These are phyloP conservation scores for Axea sp. DNA, from an alignment of 2,888 invertebrate species.

Conservation along the genomic window DNA sequence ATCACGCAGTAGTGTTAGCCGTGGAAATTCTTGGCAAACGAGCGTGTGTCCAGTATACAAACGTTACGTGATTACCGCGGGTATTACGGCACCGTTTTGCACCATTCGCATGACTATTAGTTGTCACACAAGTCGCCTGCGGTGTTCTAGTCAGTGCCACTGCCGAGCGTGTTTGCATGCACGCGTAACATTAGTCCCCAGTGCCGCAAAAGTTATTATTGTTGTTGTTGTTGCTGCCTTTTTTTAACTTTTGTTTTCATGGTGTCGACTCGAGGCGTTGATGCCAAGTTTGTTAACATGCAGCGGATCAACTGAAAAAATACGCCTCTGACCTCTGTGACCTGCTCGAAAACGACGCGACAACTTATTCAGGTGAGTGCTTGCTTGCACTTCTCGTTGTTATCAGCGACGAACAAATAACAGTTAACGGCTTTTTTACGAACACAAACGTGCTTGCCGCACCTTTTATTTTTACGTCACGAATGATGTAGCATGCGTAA, in stretches of 20 bases:
- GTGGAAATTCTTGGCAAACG: no score
- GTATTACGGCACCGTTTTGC: constrained; percentile 24
- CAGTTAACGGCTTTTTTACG: constrained; percentile 12
- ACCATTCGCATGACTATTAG: neutral
- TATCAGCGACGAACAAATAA: neutral
- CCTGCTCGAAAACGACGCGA: neutral
- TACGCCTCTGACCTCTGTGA: constrained; percentile 7
- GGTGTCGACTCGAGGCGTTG: constrained; percentile 1
- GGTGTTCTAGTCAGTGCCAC: constrained; percentile 16
- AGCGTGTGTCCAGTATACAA: constrained; percentile 10
- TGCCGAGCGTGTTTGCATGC: neutral
- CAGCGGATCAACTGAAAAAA: neutral
- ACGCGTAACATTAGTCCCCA: neutral
- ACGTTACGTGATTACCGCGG: constrained; percentile 29
- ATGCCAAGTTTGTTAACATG: constrained; percentile 13
- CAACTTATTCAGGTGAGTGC: constrained; percentile 12
- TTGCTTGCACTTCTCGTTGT: neutral
- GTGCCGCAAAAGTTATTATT: neutral
- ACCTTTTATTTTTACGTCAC: constrained; percentile 17
- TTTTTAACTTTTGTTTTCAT: neutral
- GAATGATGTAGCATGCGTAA: neutral
- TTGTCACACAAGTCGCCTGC: constrained; percentile 11
- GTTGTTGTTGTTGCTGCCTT: neutral
- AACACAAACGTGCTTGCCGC: constrained; percentile 13
- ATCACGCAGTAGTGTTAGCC: no score